Conservation (phyloP, 2,797 vertebrate genomes). For the Darevskia mixta region DNA sequence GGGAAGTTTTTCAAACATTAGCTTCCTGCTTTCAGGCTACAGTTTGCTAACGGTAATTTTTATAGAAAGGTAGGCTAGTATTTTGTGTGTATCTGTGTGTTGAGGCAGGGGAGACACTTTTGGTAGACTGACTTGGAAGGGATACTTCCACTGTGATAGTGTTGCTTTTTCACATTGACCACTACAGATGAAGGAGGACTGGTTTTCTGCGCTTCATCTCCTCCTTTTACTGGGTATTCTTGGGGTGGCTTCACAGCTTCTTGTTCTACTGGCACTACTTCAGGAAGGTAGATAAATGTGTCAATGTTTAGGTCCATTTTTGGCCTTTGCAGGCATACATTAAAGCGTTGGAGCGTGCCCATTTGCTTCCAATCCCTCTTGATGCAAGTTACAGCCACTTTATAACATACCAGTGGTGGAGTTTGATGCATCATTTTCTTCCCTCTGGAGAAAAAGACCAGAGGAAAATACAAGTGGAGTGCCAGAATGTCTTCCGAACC, state of each 20-base stretch:
- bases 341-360: not conserved
- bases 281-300: rapidly evolving
- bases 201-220: not conserved
- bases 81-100: no score
- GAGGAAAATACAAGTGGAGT: constrained; percentile 52
- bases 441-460: constrained; percentile 57
- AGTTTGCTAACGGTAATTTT: not conserved
- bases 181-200: not conserved
- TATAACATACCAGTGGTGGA: no score
- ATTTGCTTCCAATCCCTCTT: rapidly evolving
- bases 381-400: not conserved
- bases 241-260: not conserved
- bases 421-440: constrained; percentile 25
- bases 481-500: constrained; percentile 67
- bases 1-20: not conserved
- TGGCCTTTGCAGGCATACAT: not conserved
- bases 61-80: no score
- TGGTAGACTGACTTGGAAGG: not conserved
- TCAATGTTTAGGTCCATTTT: not conserved
- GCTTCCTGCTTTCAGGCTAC: not conserved
- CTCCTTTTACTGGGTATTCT: not conserved
- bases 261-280: no score
- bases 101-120: not conserved
- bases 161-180: not conserved
- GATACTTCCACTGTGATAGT: not conserved